A percentile compares a stretch with the other conserved stretches of the same genome.
Evolutionary conservation across 2,113 vertebrate species (phyloP).

Genomic region (Sorex araneus): DNA sequence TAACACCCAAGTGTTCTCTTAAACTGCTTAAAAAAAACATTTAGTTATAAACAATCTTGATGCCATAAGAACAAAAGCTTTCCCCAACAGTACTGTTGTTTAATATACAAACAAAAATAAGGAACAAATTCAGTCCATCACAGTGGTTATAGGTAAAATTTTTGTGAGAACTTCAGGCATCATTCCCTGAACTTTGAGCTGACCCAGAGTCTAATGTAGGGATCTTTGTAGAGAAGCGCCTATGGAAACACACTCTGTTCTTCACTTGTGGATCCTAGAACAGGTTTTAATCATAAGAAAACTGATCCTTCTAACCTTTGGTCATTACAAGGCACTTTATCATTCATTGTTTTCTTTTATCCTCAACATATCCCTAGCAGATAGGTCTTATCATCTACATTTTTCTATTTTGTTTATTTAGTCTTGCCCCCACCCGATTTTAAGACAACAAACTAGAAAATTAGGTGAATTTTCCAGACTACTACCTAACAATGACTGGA

Average conservation of each 20-base stretch:
- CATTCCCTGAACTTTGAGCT: not conserved
- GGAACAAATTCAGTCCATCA: not conserved
- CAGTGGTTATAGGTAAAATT: no score
- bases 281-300: not conserved
- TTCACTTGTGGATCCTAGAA: not conserved
- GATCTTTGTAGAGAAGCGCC: not conserved
- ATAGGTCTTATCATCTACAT: not conserved
- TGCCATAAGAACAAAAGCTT: not conserved
- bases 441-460: not conserved
- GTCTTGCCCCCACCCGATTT: not conserved
- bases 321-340: not conserved
- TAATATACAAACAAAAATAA: not conserved
- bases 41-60: not conserved
- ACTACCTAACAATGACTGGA: not conserved
- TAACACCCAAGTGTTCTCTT: no score
- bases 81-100: accelerated
- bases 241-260: not conserved
- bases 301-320: not conserved
- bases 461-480: not conserved
- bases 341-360: not conserved
- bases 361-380: not conserved
- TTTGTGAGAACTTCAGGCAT: not conserved
- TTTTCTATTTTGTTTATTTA: not conserved
- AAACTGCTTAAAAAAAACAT: not conserved
- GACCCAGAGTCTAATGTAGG: accelerated